Evolutionary conservation across 2,113 vertebrate species (phyloP), one percentile per base, ranked within the genome.

Genomic region (Rhombomys opimus): DNA sequence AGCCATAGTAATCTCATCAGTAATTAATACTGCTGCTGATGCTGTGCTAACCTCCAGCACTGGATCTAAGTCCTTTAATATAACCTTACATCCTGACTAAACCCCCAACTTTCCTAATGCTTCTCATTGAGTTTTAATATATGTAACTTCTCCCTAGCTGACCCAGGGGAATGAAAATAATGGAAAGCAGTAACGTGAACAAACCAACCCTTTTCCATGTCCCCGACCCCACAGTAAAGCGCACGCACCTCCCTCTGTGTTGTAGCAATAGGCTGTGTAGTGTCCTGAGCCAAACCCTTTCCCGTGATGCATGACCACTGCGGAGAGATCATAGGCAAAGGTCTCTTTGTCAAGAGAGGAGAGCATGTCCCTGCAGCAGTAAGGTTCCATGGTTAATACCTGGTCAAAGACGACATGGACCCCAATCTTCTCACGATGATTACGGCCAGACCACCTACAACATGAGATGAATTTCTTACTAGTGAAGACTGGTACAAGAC

Each of bases 251-350:
- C 99, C 99, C 99, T 99, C 99, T n/a, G 99, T 99, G 98, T 99
- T 99, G 99, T 99, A 99, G 99, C 99, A 99, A 99, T 99, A 99
- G 98, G 99, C 99, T 95, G 99, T 99, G 99, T 99, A 99, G 99
- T 99, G 99, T 99, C 99, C 99, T 99, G 99, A 99, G 99, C 99
- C 99, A 95, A 99, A 99, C 96, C 99, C 99, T 99, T 99, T 99
- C 85, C 99, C 99, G 96, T 99, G 99, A 97, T 99, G 99, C 99
- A 99, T 99, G 98, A 99, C 99, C 97, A 99, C 99, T 97, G 99
- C 99, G 95, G 99, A 99, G 98, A 99, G 99, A 99, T 99, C 99
- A 96, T 99, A 99, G 97, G 99, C 99, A 98, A 99, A 99, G 98
- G 98, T 99, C 93, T 99, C 99, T 96, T 99, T 98, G 98, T 99